phyloP scores from a whole-genome alignment of 2,113 vertebrate genomes.

The Lontra canadensis region DNA sequence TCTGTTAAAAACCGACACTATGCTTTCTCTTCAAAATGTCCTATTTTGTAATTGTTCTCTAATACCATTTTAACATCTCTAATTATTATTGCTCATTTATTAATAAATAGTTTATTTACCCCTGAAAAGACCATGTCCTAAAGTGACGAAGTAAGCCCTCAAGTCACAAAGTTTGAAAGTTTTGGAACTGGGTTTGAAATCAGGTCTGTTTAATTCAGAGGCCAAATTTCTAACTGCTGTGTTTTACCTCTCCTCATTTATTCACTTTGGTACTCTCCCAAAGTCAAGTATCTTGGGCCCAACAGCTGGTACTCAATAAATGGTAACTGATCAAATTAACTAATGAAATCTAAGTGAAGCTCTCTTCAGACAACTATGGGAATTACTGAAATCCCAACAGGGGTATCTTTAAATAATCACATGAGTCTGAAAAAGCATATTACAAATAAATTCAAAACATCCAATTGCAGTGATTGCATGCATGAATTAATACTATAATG shows the following conservation, averaged over 20 bases:
- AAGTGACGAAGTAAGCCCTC: background rate
- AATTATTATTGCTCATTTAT: background rate
- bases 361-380: conserved; percentile 23
- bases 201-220: background rate
- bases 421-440: background rate
- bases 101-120: background rate
- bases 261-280: background rate
- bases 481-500: background rate
- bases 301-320: conserved; percentile 35
- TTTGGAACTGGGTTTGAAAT: background rate
- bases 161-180: background rate
- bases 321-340: conserved; percentile 27
- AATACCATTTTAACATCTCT: background rate
- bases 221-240: background rate
- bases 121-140: background rate
- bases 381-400: background rate
- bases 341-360: conserved; percentile 43
- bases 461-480: background rate
- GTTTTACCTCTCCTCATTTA: background rate
- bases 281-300: background rate
- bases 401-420: background rate
- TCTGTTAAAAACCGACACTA: background rate
- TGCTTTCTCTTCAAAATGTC: background rate
- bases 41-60: background rate
- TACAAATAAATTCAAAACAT: conserved; percentile 21